Conservation (phyloP, 64 coral and sea anemone genomes). For the Acropora yongei region DNA sequence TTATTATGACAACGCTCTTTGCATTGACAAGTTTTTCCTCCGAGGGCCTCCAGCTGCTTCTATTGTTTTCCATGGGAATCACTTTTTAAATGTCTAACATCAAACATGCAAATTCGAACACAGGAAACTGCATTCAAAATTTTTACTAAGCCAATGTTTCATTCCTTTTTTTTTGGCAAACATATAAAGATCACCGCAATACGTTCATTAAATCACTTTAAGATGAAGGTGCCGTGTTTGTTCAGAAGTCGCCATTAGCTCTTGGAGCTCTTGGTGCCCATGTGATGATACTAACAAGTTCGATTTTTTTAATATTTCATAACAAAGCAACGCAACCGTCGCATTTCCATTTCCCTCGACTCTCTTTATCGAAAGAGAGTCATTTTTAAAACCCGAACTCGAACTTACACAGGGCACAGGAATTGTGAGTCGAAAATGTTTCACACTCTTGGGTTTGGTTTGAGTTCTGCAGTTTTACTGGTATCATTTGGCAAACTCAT, state of each 20-base stretch:
- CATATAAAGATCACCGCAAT: too few species aligned
- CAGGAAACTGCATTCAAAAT: not conserved
- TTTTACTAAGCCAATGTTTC: not conserved
- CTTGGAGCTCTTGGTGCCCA: not conserved
- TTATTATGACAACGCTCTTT: not conserved
- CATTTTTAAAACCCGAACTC: not conserved
- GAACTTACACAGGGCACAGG: not conserved
- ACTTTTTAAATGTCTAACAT: not conserved
- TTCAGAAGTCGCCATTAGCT: not conserved
- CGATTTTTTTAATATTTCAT: not conserved
- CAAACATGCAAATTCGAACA: conserved; percentile 29
- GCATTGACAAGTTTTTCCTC: not conserved
- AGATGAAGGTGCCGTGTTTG: not conserved
- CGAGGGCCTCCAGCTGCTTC: not conserved
- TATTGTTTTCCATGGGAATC: not conserved
- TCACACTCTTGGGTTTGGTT: conserved; percentile 61
- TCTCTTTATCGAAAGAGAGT: not conserved
- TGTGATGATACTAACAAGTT: not conserved
- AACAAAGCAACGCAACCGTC: not conserved
- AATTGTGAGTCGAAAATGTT: not conserved
- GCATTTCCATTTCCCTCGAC: not conserved
- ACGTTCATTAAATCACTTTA: not conserved
- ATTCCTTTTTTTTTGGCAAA: not conserved
- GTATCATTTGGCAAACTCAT: conserved; percentile 64
- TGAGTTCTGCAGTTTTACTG: conserved; percentile 60